A percentile compares a stretch with the other conserved stretches of the same genome.
Evolutionary conservation across 1,140 invertebrate species (phyloP).

Genomic region (Lanistes nyassanus): DNA sequence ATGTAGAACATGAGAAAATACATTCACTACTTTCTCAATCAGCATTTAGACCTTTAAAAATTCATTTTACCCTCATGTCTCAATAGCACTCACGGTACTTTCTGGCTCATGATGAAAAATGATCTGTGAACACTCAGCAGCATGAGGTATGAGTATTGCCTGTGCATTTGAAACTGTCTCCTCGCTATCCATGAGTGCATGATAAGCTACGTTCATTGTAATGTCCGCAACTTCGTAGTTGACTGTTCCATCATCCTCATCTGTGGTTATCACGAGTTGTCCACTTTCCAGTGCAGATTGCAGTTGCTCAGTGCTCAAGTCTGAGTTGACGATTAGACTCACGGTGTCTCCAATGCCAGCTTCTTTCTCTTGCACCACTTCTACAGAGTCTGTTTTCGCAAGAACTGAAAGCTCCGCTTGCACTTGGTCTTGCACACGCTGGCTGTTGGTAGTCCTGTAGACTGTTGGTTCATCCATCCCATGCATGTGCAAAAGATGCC

Average conservation of each 20-base stretch:
- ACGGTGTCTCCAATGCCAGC: slow-evolving; percentile 32
- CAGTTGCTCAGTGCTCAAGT: slow-evolving; percentile 41
- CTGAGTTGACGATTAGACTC: slow-evolving; percentile 43
- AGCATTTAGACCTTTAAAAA: too few species aligned
- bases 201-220: slow-evolving; percentile 47
- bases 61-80: background rate
- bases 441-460: slow-evolving; percentile 6
- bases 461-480: slow-evolving; percentile 33
- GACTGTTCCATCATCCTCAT: slow-evolving; percentile 46
- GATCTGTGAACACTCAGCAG: slow-evolving; percentile 29
- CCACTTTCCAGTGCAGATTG: slow-evolving; percentile 43
- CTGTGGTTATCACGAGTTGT: slow-evolving; percentile 54
- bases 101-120: slow-evolving; percentile 29
- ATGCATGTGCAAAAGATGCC: slow-evolving; percentile 57
- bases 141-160: slow-evolving; percentile 30
- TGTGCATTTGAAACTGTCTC: slow-evolving; percentile 8
- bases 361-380: slow-evolving; percentile 26
- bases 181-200: slow-evolving; percentile 36
- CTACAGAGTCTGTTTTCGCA: slow-evolving; percentile 17
- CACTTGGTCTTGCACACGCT: slow-evolving; percentile 2
- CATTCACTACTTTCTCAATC: too few species aligned
- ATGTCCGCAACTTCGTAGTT: slow-evolving; percentile 54
- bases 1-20: too few species aligned
- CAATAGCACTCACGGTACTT: background rate
- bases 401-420: background rate